Base-by-base conservation (phyloP, 1,140 invertebrate species). In the Drosophila hydei region DNA sequence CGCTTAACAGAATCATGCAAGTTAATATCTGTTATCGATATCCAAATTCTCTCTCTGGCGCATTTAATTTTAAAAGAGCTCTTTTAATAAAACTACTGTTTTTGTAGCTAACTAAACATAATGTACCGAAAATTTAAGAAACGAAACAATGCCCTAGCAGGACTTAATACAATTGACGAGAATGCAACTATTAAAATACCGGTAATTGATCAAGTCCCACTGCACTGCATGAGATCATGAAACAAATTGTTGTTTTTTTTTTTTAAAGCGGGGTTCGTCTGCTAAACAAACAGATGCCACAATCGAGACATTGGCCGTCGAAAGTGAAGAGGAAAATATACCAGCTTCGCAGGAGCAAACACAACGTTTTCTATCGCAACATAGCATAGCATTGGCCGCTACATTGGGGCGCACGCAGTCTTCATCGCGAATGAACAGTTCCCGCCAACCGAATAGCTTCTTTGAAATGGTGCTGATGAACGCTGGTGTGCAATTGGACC, bases 311-410 rank as follows among this genome's bases (percentile, higher is more conserved):
- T 21, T 50, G 7, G 7, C 14, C 2, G 52, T 25, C 16, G 81
- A 69, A 5, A 91, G 79, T 45, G 89, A 89, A 25, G 89, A 91
- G 40, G 90, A 91, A 40, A 89, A 91, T 21, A 89, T 92, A 23
- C 90, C 90, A 6, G 88, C 74, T 2, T 91, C 89, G 0, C 90
- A 91, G 60, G 89, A 91, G 42, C 90, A 90, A 30, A 90, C 90
- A 0, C 90, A 91, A 38, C 87, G 90, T 1, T 91, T 90, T 19
- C 79, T 91, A 0, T 91, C 90, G 2, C 90, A 91, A 55, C 83
- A 91, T 18, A 91, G 90, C 27, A 64, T 64, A 1, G 79, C 75
- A 1, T 47, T 90, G 9, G 89, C 87, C 2, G 79, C 89, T 0
- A 88, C 90, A 8, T 23, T 91, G 14, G 81, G 89, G 0, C 81